Evolutionary conservation across 2,113 vertebrate genomes (phyloP), one percentile per base, ranked within the genome.

Genomic region (Channa maculata): DNA sequence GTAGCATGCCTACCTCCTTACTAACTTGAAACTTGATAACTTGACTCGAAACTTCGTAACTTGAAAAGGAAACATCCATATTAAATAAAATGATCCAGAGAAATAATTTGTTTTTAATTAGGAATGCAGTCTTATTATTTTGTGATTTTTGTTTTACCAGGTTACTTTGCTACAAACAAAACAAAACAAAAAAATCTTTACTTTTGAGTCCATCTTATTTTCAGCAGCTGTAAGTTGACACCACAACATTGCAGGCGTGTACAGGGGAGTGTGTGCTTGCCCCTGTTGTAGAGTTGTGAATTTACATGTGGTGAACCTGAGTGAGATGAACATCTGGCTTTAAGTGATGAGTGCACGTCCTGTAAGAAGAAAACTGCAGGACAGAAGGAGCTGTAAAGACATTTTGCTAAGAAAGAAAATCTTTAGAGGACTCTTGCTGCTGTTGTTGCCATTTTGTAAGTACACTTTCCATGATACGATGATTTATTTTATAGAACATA

Each of bases 211-310:
- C 39, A 15, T 69, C 48, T 39, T 59, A 36, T 38, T 24, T 15
- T 44, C 46, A 33, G 39, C 0, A 0, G 15, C n/a, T 83, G 90
- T 88, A 91, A 92, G 24, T 1, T 57, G 91, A 91, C 88, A 87
- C 91, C 90, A 54, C 24, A 52, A 15, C 71, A 36, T 69, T 69
- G 63, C 79, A 83, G 71, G 80, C 70, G 50, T 78, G 69, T 51
- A 10, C 66, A 65, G 53, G 37, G 72, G 78, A 73, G 72, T 69
- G 62, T 59, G 77, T 44, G 76, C 63, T 51, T 41, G 60, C 74
- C 10, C 62, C 53, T 52, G 51, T 55, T 45, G 2, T 70, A 24
- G 8, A 12, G 62, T 1, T 38, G 58, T 52, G 59, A 49, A 13
- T 44, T 64, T 13, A 49, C 54, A 71, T 81, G 71, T 67, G 78